These are phyloP conservation scores for Bungarus multicinctus DNA, from an alignment of 2,113 vertebrate species.

Conservation along the genomic window DNA sequence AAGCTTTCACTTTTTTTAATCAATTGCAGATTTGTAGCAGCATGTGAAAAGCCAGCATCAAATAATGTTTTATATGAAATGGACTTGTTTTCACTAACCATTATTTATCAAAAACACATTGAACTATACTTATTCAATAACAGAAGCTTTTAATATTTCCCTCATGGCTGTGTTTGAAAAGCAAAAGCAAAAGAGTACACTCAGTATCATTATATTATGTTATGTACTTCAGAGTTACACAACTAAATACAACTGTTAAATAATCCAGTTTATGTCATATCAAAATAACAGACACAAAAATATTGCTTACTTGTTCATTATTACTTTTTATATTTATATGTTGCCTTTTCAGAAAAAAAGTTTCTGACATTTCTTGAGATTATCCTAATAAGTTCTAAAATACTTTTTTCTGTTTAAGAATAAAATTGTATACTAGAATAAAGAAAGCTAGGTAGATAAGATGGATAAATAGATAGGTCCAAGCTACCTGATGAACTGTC, in stretches of 20 bases:
- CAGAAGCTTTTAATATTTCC: not conserved
- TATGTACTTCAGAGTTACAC: not conserved
- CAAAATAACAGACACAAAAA: slow-evolving; percentile 24
- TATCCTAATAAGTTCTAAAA: slow-evolving; percentile 4
- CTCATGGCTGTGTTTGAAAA: too few relatives aligned
- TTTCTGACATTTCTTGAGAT: not conserved
- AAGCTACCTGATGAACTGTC: not conserved
- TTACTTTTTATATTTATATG: not conserved
- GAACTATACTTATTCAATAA: not conserved
- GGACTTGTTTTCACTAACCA: not conserved
- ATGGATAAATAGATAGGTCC: not conserved
- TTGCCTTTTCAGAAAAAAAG: not conserved
- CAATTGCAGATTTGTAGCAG: not conserved
- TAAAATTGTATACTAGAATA: not conserved
- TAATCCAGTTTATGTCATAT: not conserved
- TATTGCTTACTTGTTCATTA: not conserved
- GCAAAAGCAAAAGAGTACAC: not conserved
- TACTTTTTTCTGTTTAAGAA: slow-evolving; percentile 11
- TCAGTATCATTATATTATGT: not conserved
- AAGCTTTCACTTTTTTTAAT: not conserved
- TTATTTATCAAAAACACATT: not conserved
- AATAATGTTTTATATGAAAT: not conserved
- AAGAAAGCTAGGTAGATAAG: slow-evolving; percentile 3
- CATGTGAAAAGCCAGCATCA: not conserved
- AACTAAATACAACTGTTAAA: not conserved